Base-by-base conservation (phyloP, 2,113 vertebrate genomes). In the Ptychochromis oligacanthus region DNA sequence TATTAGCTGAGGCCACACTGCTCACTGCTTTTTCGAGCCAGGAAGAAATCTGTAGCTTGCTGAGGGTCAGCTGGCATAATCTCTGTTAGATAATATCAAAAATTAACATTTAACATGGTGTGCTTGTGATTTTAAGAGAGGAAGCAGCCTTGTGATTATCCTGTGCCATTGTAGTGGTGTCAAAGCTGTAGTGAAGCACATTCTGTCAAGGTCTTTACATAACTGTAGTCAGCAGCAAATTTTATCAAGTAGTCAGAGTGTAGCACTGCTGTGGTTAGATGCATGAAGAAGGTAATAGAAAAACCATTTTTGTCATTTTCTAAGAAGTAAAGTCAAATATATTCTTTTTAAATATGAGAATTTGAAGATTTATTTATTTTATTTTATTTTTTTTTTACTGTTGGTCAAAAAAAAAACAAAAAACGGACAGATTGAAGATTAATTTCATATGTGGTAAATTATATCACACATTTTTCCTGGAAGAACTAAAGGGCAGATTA, bases 291-390 rank as follows among this genome's bases (percentile, higher is more conserved):
- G 7, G 15, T 52, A 7, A 52, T 6, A 20, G 8, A 17, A 11
- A 2, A 49, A 40, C 11, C 38, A 9, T 40, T 40, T 40, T 3
- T 11, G 3, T 40, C 38, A 40, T 40, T 49, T 49, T 54, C 8
- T 3, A 4, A 8, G 18, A 18, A n/a, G n/a, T n/a, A 22, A 55
- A n/a, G 54, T 5, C 9, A 55, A n/a, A 55, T 22, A 0, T 14
- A 0, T 31, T 24, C 67, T 3, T 10, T 31, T 54, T 72, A 54
- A 54, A 72, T n/a, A 70, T 20, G 0, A 0, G 43, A 70, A 70
- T 70, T 28, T 49, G 7, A 70, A 2, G 24, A n/a, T n/a, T n/a
- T n/a, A n/a, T n/a, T n/a, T n/a, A n/a, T n/a, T n/a, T n/a, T n/a
- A n/a, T n/a, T n/a, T n/a, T n/a, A n/a, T n/a, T n/a, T n/a, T n/a